Percentiles rank a stretch among this genome's conserved stretches.
phyloP scores from a whole-genome alignment of 2,888 invertebrate species.

The Leucophora obtusa region DNA sequence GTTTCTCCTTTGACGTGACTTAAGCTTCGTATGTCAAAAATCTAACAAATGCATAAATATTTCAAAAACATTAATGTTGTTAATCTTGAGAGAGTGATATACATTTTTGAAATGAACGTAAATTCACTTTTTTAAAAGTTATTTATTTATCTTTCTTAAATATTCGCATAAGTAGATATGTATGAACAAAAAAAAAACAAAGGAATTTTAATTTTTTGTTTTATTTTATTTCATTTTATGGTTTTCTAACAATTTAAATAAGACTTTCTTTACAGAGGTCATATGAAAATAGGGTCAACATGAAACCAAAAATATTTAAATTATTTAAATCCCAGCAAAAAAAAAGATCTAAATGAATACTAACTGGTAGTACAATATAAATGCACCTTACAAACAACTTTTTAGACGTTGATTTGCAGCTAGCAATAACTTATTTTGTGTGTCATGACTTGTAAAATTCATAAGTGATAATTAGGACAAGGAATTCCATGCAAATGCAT shows the following conservation, averaged over 20 bases:
- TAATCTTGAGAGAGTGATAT: slow-evolving; percentile 8
- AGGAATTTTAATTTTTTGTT: background rate
- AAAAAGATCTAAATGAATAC: too few species aligned
- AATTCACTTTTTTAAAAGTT: slow-evolving; percentile 37
- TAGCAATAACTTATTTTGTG: too few species aligned
- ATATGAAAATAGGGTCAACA: slow-evolving; percentile 12
- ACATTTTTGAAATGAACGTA: slow-evolving; percentile 24
- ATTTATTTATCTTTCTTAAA: slow-evolving; percentile 1
- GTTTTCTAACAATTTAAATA: too few species aligned
- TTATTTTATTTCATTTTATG: too few species aligned
- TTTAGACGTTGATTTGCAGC: too few species aligned
- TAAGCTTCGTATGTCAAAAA: slow-evolving; percentile 11
- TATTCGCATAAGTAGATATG: background rate
- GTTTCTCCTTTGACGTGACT: background rate
- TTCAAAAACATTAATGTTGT: slow-evolving; percentile 31
- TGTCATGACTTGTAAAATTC: too few species aligned
- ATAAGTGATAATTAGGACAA: too few species aligned
- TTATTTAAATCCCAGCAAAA: too few species aligned
- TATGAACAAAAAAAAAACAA: too few species aligned
- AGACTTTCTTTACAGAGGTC: background rate
- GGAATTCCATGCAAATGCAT: too few species aligned
- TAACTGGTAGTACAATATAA: too few species aligned
- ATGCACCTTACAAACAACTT: too few species aligned
- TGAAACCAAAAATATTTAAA: slow-evolving; percentile 10
- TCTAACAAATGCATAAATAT: slow-evolving; percentile 25